Evolutionary conservation across 23 tunicate species (phyloP).

Genomic region (Halocynthia aurantium): DNA sequence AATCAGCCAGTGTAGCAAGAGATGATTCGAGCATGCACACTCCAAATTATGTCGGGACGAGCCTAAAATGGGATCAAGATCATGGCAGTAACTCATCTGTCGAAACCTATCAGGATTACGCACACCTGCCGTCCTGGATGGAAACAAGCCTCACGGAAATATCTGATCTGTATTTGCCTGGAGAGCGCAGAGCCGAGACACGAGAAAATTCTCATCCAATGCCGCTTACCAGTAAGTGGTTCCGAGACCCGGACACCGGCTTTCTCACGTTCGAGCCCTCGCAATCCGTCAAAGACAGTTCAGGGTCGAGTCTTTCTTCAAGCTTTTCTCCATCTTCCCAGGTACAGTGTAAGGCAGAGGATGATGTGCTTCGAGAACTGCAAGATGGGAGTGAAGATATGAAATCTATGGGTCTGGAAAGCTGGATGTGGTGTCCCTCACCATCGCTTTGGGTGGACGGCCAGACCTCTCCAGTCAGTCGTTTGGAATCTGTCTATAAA

Average conservation of each 20-base stretch:
- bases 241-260: conserved; percentile 81
- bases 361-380: background rate
- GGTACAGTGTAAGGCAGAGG: background rate
- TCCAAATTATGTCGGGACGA: background rate
- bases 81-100: background rate
- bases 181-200: background rate
- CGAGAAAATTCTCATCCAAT: background rate
- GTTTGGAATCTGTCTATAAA: conserved; percentile 72
- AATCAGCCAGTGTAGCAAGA: background rate
- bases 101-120: conserved; percentile 6
- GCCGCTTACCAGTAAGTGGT: conserved; percentile 58
- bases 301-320: conserved; percentile 3
- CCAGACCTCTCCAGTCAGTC: conserved; percentile 38
- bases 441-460: conserved; percentile 84
- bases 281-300: conserved; percentile 25
- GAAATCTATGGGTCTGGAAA: conserved; percentile 20
- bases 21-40: background rate
- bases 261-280: conserved; percentile 73
- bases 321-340: background rate
- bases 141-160: conserved; percentile 7
- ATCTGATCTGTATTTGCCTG: background rate
- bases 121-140: conserved; percentile 31
- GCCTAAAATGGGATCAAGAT: background rate
- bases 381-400: conserved; percentile 4
- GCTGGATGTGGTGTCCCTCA: conserved; percentile 87